Conservation (phyloP, 2,888 invertebrate genomes). For the Hoplodrina ambigua region DNA sequence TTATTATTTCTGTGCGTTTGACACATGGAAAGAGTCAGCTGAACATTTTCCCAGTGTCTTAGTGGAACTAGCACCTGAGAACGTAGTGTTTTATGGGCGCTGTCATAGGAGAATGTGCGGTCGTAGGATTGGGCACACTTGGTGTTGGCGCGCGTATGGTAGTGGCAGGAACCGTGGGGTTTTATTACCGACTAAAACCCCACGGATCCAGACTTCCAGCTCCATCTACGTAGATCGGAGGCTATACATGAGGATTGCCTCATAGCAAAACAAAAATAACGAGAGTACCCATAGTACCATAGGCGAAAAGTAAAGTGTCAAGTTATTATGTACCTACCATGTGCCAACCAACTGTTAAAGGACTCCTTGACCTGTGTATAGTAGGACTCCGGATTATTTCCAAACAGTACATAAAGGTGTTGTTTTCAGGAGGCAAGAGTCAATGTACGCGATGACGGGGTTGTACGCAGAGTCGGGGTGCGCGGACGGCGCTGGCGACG, state of each 20-base stretch:
- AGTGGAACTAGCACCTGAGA: background rate
- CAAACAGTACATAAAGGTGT: constrained; percentile 23
- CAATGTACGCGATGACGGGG: constrained; percentile 97
- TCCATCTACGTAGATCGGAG: too few relatives aligned
- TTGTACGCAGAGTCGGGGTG: constrained; percentile 94
- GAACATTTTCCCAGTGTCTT: constrained; percentile 3
- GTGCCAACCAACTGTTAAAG: too few relatives aligned
- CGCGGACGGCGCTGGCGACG: constrained; percentile 90
- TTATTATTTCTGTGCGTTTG: background rate
- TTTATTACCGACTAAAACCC: too few relatives aligned
- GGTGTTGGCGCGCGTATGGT: background rate
- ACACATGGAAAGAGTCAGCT: constrained; percentile 15
- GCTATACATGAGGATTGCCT: too few relatives aligned
- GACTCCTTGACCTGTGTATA: background rate
- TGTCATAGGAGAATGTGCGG: background rate
- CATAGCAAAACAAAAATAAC: too few relatives aligned
- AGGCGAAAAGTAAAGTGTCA: too few relatives aligned
- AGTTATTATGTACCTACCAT: too few relatives aligned
- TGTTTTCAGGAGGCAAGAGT: constrained; percentile 93
- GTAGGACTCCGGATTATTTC: background rate
- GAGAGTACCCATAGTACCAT: too few relatives aligned
- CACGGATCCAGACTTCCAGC: too few relatives aligned
- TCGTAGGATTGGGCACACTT: background rate
- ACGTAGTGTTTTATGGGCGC: background rate
- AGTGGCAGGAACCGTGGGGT: too few relatives aligned